Evolutionary conservation across 2,797 vertebrate genomes (phyloP), one percentile per base, ranked within the genome.

Genomic region (Taeniopygia guttata): DNA sequence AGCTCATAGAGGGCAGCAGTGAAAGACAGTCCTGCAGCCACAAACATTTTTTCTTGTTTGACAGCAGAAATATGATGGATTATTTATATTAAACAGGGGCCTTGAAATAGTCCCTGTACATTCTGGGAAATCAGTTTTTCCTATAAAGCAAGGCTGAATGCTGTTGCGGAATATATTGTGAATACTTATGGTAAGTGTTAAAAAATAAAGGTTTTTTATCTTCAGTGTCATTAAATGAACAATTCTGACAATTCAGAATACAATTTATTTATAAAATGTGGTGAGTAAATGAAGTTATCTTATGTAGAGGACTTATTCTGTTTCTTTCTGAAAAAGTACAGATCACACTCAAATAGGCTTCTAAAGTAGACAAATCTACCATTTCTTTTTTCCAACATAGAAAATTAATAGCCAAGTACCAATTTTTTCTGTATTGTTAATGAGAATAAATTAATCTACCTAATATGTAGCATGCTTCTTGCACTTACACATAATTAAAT

Each of bases 401-500:
- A 93, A 94, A 93, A 90, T 87, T 43, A 91, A 86, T 86, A 83
- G 69, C 75, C 43, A 93, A 85, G 72, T 34, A 91, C 42, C 43
- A 56, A 30, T 73, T 94, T 93, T 89, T 45, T 42, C 64, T 76
- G 9, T 94, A 67, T 90, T 94, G 94, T 96, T 84, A 93, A n/a
- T 26, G 58, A 95, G 74, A 38, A 74, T 84, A 91, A 93, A 85
- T 95, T 86, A 88, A 96, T 94, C 73, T 92, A 68, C 54, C 95
- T 96, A 89, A 94, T 82, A 87, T 68, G 62, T 92, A 90, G 67
- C 48, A 60, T 89, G 34, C 67, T 91, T 87, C 66, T 97, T 89
- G 82, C 55, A 92, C 86, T 78, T 73, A 88, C 70, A 87, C 76
- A 18, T 95, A 96, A 95, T 97, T 95, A 95, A 95, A 93, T 92